Percentiles rank a stretch among this genome's conserved stretches.
phyloP scores from a whole-genome alignment of 1,140 invertebrate genomes.

The Drosophila malerkotliana region DNA sequence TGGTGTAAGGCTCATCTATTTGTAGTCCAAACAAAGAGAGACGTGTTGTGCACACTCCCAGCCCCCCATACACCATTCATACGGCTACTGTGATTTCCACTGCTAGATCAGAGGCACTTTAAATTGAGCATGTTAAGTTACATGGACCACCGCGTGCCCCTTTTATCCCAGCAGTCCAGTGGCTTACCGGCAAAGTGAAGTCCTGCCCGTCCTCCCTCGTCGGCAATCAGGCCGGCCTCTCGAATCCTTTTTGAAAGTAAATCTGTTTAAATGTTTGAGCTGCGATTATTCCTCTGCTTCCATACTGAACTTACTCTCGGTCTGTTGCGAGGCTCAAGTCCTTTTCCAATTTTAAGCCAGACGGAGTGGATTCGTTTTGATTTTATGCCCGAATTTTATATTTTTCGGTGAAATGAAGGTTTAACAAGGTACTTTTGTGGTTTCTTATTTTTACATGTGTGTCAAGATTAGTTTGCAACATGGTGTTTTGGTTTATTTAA shows the following conservation, averaged over 20 bases:
- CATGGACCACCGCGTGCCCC: constrained; percentile 27
- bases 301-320: constrained; percentile 5
- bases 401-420: constrained; percentile 4
- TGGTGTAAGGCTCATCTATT: constrained; percentile 67
- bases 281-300: constrained; percentile 46
- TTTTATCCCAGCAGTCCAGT: constrained; percentile 5
- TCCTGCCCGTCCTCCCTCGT: constrained; percentile 7
- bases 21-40: constrained; percentile 71
- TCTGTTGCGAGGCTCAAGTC: constrained; percentile 3
- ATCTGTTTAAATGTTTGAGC: constrained; percentile 61
- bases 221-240: neutral
- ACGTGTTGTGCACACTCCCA: constrained; percentile 53
- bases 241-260: constrained; percentile 31
- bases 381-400: neutral
- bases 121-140: constrained; percentile 73
- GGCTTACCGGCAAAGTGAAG: constrained; percentile 44
- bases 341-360: constrained; percentile 19
- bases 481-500: neutral
- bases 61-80: neutral
- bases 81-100: constrained; percentile 26
- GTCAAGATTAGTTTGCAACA: neutral
- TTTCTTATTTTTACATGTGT: neutral
- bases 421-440: neutral
- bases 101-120: constrained; percentile 71
- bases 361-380: constrained; percentile 3